Conservation (phyloP, 2,113 vertebrate genomes). For the Tragelaphus strepsiceros region DNA sequence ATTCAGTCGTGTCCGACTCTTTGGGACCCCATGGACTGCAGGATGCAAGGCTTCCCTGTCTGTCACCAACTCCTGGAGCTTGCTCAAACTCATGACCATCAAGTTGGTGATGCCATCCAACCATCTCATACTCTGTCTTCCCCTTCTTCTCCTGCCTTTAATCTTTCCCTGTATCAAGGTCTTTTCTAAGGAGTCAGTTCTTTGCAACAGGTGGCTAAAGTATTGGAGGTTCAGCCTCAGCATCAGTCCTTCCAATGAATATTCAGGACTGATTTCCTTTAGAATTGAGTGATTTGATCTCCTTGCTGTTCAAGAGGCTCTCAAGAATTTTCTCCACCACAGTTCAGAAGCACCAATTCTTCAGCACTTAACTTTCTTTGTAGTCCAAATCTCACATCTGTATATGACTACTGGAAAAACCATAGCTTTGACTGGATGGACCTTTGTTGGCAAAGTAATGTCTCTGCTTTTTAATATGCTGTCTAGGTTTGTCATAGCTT, state of each 20-base stretch:
- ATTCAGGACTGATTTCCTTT: background rate
- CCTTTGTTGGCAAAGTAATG: background rate
- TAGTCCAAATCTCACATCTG: background rate
- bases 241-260: background rate
- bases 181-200: background rate
- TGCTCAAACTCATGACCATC: background rate
- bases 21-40: background rate
- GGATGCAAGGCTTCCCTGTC: background rate
- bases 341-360: background rate
- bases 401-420: background rate
- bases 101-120: background rate
- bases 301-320: background rate
- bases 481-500: background rate
- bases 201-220: background rate
- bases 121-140: background rate
- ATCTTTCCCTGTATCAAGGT: background rate
- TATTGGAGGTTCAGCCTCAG: background rate
- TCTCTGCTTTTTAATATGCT: background rate
- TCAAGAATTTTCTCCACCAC: background rate
- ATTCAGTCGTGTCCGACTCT: fast-evolving
- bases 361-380: background rate
- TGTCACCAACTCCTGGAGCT: background rate
- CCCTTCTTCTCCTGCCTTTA: background rate
- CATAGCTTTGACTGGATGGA: background rate
- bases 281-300: background rate